A percentile compares a stretch with the other conserved stretches of the same genome.
Evolutionary conservation across 2,888 invertebrate species (phyloP).

Genomic region (Lasioglossum vierecki): DNA sequence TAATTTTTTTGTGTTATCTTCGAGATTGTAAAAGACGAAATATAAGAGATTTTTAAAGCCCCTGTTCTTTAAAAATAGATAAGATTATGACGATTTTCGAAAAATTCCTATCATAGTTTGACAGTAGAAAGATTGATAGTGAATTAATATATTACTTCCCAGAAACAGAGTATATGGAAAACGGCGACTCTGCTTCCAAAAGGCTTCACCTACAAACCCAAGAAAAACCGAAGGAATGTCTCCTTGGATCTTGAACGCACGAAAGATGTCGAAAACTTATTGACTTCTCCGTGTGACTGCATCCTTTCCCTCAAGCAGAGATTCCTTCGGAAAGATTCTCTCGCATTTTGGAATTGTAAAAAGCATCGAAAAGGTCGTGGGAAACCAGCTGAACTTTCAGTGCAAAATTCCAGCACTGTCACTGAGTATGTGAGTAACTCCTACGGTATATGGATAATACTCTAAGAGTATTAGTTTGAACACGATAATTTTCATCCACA

Average conservation of each 20-base stretch:
- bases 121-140: not conserved
- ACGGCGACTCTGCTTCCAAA: not conserved
- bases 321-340: not conserved
- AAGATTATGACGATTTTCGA: not conserved
- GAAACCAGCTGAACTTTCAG: not conserved
- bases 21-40: too few relatives aligned
- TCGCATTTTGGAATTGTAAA: slow-evolving; percentile 3
- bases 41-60: too few relatives aligned
- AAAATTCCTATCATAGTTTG: not conserved
- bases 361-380: not conserved
- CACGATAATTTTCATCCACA: not conserved
- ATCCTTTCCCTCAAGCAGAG: not conserved
- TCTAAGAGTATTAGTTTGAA: not conserved
- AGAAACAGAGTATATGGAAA: not conserved
- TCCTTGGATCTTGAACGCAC: slow-evolving; percentile 2
- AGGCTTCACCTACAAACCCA: not conserved
- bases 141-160: not conserved
- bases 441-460: not conserved
- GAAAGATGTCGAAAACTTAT: slow-evolving; percentile 1
- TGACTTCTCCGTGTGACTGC: not conserved
- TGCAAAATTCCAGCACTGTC: not conserved
- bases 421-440: not conserved
- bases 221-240: not conserved
- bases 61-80: not conserved
- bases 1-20: too few relatives aligned